Conservation (phyloP, 2,888 invertebrate species). For the Hemicrepidius hirtus region DNA sequence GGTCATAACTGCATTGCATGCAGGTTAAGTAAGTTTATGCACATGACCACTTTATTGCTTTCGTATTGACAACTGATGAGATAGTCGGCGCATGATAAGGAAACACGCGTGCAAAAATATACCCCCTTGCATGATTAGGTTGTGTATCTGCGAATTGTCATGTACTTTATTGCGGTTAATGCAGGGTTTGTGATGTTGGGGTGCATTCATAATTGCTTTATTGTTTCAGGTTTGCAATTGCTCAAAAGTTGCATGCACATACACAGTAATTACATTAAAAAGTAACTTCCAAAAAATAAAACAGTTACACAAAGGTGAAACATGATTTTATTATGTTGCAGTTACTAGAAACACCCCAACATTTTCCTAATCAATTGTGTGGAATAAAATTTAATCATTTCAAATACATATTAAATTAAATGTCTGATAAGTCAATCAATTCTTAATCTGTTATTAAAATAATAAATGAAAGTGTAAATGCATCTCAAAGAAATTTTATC, state of each 20-base stretch:
- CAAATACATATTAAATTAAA: no score
- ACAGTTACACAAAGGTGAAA: no score
- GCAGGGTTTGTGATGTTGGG: conserved; percentile 50
- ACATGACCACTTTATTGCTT: conserved; percentile 31
- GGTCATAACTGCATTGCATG: conserved; percentile 19
- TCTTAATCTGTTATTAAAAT: no score
- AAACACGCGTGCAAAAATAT: conserved; percentile 54
- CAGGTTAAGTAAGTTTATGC: conserved; percentile 18
- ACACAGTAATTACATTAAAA: no score
- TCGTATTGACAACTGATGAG: conserved; percentile 53
- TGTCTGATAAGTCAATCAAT: no score
- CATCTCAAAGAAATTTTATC: no score
- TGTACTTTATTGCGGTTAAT: conserved; percentile 56
- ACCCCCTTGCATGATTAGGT: conserved; percentile 58
- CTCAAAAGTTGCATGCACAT: conserved; percentile 4
- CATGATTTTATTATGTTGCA: no score
- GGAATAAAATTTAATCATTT: no score
- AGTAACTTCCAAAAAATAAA: no score
- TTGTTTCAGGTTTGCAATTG: conserved; percentile 41
- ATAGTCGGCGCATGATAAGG: conserved; percentile 37
- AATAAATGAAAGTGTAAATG: no score
- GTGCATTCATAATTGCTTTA: conserved; percentile 56
- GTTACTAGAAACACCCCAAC: no score
- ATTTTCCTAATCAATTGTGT: no score
- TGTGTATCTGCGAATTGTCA: conserved; percentile 59